Base-by-base conservation (phyloP, 2,888 invertebrate species). In the Pseudanteris insignis region DNA sequence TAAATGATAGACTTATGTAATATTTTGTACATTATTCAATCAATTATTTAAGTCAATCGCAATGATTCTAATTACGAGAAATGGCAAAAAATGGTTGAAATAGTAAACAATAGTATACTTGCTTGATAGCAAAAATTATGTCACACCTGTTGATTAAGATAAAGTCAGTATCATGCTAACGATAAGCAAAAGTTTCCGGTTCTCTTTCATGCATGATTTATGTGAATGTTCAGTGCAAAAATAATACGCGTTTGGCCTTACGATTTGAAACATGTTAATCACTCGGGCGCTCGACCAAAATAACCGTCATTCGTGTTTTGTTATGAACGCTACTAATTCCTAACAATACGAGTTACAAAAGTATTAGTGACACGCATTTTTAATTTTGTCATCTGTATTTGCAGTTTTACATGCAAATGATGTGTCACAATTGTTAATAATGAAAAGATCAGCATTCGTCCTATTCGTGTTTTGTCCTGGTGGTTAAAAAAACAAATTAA, bases 191-290 rank as follows among this genome's bases (percentile, higher is more conserved):
- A n/a, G 4, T 53, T 53, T 43, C 30, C 30, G 36, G 9, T 36
- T 43, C 43, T 28, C 18, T 54, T 54, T 54, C 38, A 32, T 3
- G 13, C 37, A 44, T 44, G 44, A 44, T 54, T 44, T 54, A 54
- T 44, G 13, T 24, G 37, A 5, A 10, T 10, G 29, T 2, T 1
- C 24, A 14, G 32, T 13, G 26, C 32, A 53, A 53, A 53, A 53
- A 44, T 53, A 32, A 44, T 37, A 15, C 34, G 28, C 40, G 33
- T 12, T 36, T 18, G 29, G 25, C 37, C 13, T 30, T 33, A 41
- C 51, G 13, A 43, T 43, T 51, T 40, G 36, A 43, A 51, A 36
- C 51, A 36, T 40, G 51, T 51, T 51, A 53, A 53, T 53, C 53
- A 53, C 53, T 43, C 32, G 41, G 29, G 24, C 53, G 40, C 25